phyloP scores from a whole-genome alignment of 2,888 invertebrate species.

The Melanotus villosus region DNA sequence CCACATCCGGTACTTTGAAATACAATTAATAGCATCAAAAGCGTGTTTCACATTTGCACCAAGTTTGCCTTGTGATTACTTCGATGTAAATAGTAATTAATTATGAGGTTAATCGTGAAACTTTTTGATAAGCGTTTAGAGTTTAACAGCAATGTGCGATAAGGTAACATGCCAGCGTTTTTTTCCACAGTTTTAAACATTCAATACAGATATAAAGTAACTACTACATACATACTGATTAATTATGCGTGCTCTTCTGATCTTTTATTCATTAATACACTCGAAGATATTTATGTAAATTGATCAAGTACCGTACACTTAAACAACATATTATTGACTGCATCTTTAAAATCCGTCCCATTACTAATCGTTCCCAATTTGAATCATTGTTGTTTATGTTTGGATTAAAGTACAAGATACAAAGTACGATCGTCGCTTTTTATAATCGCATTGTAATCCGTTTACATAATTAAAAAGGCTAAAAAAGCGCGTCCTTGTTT shows the following conservation, averaged over 20 bases:
- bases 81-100: no score
- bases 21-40: constrained; percentile 7
- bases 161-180: neutral
- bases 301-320: neutral
- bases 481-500: no score
- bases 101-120: no score
- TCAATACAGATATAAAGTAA: neutral
- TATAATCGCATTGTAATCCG: no score
- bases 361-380: neutral
- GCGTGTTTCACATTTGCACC: neutral
- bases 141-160: neutral
- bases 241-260: constrained; percentile 27
- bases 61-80: no score
- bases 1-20: constrained; percentile 38
- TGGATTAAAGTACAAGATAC: neutral
- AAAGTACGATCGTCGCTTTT: constrained; percentile 1
- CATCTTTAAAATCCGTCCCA: constrained; percentile 4
- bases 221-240: constrained; percentile 22
- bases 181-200: neutral
- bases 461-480: no score
- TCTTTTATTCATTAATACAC: constrained; percentile 31
- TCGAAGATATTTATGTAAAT: constrained; percentile 24
- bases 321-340: neutral
- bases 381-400: neutral
- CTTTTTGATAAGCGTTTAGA: no score